Conservation (phyloP, 2,888 invertebrate genomes). For the Eilema depressum region DNA sequence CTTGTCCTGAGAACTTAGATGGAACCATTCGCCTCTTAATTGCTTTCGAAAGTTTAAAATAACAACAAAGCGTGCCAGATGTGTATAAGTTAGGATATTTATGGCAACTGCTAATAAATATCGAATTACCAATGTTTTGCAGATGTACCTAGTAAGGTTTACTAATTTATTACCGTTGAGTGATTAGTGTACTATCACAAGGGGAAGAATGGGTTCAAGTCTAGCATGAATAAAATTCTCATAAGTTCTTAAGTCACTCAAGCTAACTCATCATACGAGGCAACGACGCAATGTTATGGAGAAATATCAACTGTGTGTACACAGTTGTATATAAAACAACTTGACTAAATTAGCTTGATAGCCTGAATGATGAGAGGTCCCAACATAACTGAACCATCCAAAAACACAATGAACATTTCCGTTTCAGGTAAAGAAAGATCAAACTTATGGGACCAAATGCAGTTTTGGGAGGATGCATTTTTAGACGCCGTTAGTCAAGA, state of each 20-base stretch:
- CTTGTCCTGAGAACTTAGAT: no score
- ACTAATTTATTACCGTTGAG: no score
- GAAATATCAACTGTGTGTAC: background rate
- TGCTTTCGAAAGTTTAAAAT: no score
- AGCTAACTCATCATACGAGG: background rate
- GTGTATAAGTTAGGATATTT: no score
- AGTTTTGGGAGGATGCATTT: slow-evolving; percentile 99
- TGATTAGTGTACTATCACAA: no score
- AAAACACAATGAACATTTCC: background rate
- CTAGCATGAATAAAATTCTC: background rate
- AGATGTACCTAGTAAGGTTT: no score
- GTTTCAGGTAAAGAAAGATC: slow-evolving; percentile 91
- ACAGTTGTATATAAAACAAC: no score
- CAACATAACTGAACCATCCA: background rate
- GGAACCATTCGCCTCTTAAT: no score
- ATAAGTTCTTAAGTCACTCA: background rate
- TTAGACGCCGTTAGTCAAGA: slow-evolving; percentile 99
- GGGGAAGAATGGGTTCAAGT: no score
- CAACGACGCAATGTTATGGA: background rate
- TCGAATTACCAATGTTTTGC: no score
- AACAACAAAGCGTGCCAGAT: no score
- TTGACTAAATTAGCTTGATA: background rate
- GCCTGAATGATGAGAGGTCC: background rate
- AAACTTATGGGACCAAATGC: slow-evolving; percentile 99
- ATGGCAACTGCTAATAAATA: no score